phyloP scores from a whole-genome alignment of 2,113 vertebrate genomes.

The Acinonyx jubatus region DNA sequence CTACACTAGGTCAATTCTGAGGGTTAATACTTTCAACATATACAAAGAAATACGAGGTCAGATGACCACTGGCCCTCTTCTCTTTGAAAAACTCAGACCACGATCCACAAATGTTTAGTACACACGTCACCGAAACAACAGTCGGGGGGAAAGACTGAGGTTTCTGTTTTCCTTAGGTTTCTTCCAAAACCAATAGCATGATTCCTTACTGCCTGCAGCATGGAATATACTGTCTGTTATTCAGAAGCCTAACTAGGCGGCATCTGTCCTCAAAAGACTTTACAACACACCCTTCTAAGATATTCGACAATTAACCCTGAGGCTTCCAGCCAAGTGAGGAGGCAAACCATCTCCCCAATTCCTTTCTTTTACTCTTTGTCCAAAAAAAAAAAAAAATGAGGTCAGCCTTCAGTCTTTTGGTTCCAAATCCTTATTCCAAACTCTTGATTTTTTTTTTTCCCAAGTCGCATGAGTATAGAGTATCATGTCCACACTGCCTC shows the following conservation, averaged over 20 bases:
- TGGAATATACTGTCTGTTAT: background rate
- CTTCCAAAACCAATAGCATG: background rate
- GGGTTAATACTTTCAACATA: background rate
- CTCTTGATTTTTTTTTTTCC: background rate
- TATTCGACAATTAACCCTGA: background rate
- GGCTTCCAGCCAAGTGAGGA: background rate
- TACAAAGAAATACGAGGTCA: background rate
- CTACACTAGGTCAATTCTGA: background rate
- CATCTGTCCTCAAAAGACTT: background rate
- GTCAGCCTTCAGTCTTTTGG: background rate
- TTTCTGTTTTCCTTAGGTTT: background rate
- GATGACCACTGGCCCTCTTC: background rate
- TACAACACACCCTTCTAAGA: background rate
- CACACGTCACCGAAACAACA: background rate
- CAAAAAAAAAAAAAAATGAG: background rate
- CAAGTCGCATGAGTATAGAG: background rate
- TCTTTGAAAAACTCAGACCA: background rate
- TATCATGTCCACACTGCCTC: background rate
- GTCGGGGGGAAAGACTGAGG: background rate
- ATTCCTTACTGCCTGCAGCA: background rate
- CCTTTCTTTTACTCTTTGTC: background rate
- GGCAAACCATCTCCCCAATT: background rate
- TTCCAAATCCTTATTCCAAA: background rate
- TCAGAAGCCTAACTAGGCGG: background rate
- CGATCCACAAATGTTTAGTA: background rate